Conservation (phyloP, 2,113 vertebrate genomes). For the Hemiscyllium ocellatum region DNA sequence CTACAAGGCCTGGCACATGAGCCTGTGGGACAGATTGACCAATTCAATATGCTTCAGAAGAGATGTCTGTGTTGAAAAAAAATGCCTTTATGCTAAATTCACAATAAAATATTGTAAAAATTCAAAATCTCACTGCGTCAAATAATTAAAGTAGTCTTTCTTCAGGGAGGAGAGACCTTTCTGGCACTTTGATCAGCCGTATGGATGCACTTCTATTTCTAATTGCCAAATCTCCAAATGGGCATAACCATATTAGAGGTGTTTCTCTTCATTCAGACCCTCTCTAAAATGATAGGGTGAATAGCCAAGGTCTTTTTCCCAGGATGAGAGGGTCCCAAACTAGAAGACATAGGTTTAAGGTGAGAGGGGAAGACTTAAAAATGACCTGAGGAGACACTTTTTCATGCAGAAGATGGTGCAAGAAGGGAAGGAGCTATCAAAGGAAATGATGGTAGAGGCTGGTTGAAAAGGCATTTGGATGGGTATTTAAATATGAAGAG, state of each 20-base stretch:
- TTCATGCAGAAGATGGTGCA: too few species aligned
- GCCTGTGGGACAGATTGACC: slow-evolving; percentile 5
- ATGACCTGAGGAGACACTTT: too few species aligned
- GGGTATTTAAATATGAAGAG: too few species aligned
- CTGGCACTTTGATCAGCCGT: slow-evolving; percentile 31
- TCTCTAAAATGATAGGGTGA: not conserved
- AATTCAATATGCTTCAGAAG: slow-evolving; percentile 34
- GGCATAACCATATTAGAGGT: not conserved
- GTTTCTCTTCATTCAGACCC: not conserved
- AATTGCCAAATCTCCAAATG: slow-evolving; percentile 8
- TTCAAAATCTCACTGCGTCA: slow-evolving; percentile 22
- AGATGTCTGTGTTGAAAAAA: slow-evolving; percentile 21
- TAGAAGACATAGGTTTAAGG: too few species aligned
- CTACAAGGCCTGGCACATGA: slow-evolving; percentile 30
- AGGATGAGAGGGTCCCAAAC: too few species aligned
- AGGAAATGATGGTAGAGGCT: too few species aligned
- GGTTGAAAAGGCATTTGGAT: too few species aligned
- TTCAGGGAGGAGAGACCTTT: slow-evolving; percentile 25
- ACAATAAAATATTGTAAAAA: slow-evolving; percentile 32
- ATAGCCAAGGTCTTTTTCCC: too few species aligned
- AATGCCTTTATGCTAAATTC: slow-evolving; percentile 27
- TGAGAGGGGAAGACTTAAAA: too few species aligned
- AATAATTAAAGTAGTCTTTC: slow-evolving; percentile 28
- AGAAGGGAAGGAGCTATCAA: too few species aligned
- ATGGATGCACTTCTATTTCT: slow-evolving; percentile 13